These are phyloP conservation scores for Zootoca vivipara DNA, from an alignment of 2,113 vertebrate species.

Conservation along the genomic window DNA sequence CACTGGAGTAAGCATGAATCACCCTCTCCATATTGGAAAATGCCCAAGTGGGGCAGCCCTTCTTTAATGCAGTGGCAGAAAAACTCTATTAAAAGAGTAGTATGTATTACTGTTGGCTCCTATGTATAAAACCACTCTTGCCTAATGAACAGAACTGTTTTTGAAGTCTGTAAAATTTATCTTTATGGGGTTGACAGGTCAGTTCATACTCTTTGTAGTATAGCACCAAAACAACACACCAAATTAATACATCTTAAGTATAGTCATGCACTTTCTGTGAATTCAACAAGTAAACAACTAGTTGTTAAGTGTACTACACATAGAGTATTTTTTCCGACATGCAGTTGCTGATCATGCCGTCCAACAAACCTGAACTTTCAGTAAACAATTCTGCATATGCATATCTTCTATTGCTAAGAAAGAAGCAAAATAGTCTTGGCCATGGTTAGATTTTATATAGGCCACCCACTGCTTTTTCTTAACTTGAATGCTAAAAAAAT, in stretches of 20 bases:
- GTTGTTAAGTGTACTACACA: neutral
- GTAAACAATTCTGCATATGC: neutral
- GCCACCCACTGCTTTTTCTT: neutral
- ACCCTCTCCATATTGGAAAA: constrained; percentile 17
- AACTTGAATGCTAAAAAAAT: constrained; percentile 30
- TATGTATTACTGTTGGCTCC: constrained; percentile 7
- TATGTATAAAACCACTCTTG: neutral
- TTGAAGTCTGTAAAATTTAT: neutral
- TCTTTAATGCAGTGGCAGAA: neutral
- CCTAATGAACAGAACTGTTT: too few relatives aligned
- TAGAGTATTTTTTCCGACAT: neutral
- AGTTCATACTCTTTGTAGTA: neutral
- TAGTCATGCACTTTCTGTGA: neutral
- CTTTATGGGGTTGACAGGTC: neutral
- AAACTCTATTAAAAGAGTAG: neutral
- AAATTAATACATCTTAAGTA: fast-evolving
- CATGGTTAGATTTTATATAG: neutral
- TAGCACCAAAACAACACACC: neutral
- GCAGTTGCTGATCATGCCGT: neutral
- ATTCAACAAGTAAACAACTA: neutral
- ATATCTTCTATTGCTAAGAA: constrained; percentile 11
- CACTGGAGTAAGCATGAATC: neutral
- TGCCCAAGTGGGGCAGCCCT: neutral
- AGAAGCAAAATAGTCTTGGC: neutral
- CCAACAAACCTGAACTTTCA: fast-evolving